Evolutionary conservation across 2,888 invertebrate genomes (phyloP), one percentile per base, ranked within the genome.

Genomic region (Drosophila siamana): DNA sequence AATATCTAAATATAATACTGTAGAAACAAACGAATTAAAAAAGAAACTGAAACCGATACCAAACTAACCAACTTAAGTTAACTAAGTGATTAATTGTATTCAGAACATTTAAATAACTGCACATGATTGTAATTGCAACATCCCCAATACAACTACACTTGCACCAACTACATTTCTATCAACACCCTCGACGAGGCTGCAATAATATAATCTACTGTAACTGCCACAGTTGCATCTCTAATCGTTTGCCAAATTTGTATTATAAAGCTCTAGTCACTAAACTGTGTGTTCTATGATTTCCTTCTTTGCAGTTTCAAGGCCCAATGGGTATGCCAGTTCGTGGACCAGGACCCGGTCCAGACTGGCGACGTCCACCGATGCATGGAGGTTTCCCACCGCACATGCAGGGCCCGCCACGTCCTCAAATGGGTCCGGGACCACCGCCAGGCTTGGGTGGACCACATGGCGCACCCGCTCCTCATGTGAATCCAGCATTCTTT

Each of bases 401-500:
- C 89, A 94, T 95, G 93, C 95, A 94, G 92, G 94, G 94, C 38
- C 94, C 94, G 56, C 94, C 93, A 40, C 93, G 93, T 74, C 94
- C 95, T 69, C 92, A 92, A 81, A 91, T 92, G 90, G 91, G 91
- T 28, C 93, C 92, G 36, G 93, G 93, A 0, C 93, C 93, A 2
- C 93, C 93, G n/a, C 91, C 88, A 3, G 88, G 89, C 6, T 86
- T 88, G 5, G 86, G 86, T 9, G 89, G 89, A 15, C 93, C 93
- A 7, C 93, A 93, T 80, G 93, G 93, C 41, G 97, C 97, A 4
- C 97, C 97, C 5, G 98, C 98, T 24, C 98, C 98, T 48, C 98
- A 98, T 92, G 98, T 98, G 78, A 98, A 98, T 93, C 98, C 98
- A 40, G 98, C 98, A 67, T 98, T 98, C 95, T 98, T 98, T 93